phyloP scores from a whole-genome alignment of 2,797 vertebrate genomes.

The Malacoraja senta region DNA sequence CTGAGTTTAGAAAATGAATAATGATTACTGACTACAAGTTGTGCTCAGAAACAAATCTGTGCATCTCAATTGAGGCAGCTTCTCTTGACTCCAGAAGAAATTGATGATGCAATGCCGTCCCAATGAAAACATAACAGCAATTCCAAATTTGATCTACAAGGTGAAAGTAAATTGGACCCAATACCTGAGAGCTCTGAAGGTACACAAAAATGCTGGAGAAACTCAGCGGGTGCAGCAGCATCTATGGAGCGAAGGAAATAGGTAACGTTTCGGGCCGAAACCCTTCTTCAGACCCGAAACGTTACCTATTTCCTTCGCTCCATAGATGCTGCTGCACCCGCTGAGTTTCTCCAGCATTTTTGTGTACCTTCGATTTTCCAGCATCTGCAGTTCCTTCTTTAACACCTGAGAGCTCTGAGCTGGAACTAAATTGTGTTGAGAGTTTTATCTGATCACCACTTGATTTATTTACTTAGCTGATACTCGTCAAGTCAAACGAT shows the following conservation, averaged over 20 bases:
- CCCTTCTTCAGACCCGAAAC: too few species aligned
- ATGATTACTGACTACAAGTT: neutral
- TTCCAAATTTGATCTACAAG: neutral
- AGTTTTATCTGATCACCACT: neutral
- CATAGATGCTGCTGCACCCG: too few species aligned
- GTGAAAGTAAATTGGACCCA: neutral
- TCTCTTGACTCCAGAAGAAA: neutral
- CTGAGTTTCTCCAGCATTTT: too few species aligned
- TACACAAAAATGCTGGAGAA: too few species aligned
- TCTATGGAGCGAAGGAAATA: too few species aligned
- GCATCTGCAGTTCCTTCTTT: too few species aligned
- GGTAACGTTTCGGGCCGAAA: too few species aligned
- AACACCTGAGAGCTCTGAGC: neutral
- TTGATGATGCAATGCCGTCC: neutral
- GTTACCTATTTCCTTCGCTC: too few species aligned
- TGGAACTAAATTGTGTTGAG: neutral
- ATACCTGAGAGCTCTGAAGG: neutral
- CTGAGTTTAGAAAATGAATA: neutral
- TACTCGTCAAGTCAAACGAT: neutral
- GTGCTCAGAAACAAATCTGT: neutral
- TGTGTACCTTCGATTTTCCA: too few species aligned
- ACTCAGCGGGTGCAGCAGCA: too few species aligned
- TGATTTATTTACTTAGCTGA: neutral
- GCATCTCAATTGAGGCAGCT: neutral
- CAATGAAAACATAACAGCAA: neutral